A percentile compares a stretch with the other conserved stretches of the same genome.
Evolutionary conservation across 2,113 vertebrate species (phyloP).

Genomic region (Zeus faber): DNA sequence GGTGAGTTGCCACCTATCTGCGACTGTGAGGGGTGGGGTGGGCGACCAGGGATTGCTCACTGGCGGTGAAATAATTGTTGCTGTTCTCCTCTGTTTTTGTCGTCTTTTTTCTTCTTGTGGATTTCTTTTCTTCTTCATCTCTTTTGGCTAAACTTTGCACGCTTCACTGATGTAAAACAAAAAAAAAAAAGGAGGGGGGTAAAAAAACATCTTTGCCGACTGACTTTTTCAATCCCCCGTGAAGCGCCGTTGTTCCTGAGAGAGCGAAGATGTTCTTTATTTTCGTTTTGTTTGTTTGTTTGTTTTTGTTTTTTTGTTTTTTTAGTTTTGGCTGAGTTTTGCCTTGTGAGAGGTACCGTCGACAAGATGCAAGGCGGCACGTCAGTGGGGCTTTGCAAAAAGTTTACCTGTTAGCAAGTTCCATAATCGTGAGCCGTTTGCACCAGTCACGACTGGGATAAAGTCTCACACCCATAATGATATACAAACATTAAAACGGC

Average conservation of each 20-base stretch:
- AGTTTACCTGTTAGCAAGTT: neutral
- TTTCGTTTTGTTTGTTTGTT: neutral
- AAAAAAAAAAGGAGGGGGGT: no score
- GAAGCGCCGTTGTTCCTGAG: no score
- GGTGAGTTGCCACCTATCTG: slow-evolving; percentile 10
- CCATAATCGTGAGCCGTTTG: no score
- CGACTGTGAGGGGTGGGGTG: slow-evolving; percentile 12
- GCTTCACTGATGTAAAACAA: slow-evolving; percentile 28
- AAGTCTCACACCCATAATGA: no score
- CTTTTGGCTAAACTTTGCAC: slow-evolving; percentile 30
- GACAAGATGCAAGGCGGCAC: neutral
- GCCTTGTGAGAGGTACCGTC: neutral
- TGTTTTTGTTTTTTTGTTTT: slow-evolving; percentile 2
- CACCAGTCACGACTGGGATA: no score
- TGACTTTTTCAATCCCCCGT: no score
- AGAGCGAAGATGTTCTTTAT: slow-evolving; percentile 11
- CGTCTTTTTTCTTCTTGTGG: slow-evolving; percentile 6
- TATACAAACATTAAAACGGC: no score
- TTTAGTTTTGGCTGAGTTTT: slow-evolving; percentile 11
- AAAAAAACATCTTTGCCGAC: no score
- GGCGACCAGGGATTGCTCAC: slow-evolving; percentile 23
- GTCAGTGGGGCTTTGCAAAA: neutral
- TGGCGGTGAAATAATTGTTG: slow-evolving; percentile 40
- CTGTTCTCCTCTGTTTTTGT: no score
- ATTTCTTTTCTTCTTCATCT: slow-evolving; percentile 11